Evolutionary conservation across 53 echinoderm and acorn worm species (phyloP).

Genomic region (Zoroaster sp.): DNA sequence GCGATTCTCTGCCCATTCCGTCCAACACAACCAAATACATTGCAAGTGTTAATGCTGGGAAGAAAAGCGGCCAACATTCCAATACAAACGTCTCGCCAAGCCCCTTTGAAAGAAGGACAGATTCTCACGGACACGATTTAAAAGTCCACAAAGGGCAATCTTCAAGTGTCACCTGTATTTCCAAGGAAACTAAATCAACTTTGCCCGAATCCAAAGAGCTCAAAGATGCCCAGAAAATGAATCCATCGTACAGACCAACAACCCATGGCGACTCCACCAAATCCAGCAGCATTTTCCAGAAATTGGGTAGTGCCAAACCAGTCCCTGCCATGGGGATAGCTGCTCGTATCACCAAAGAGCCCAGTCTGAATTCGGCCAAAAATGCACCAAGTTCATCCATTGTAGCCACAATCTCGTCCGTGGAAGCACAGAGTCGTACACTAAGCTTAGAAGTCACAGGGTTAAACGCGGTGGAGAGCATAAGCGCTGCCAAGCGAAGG

Average conservation of each 20-base stretch:
- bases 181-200: neutral
- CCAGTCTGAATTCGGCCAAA: neutral
- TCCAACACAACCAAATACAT: neutral
- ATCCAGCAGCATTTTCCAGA: neutral
- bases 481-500: slow-evolving; percentile 57
- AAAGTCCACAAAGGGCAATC: too few species aligned
- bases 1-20: neutral
- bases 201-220: neutral
- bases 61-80: neutral
- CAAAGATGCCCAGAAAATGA: neutral
- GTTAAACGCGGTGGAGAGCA: neutral
- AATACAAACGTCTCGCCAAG: neutral
- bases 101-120: too few species aligned
- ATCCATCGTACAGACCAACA: neutral
- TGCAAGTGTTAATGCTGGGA: too few species aligned
- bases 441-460: neutral
- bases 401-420: neutral
- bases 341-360: slow-evolving; percentile 47
- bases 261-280: neutral
- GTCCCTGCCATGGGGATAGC: slow-evolving; percentile 16
- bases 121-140: neutral
- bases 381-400: neutral
- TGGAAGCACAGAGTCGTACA: neutral
- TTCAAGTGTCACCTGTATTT: neutral
- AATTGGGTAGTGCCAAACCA: neutral